These are phyloP conservation scores for Drosophila pectinifera DNA, from an alignment of 1,140 invertebrate genomes.

Conservation along the genomic window DNA sequence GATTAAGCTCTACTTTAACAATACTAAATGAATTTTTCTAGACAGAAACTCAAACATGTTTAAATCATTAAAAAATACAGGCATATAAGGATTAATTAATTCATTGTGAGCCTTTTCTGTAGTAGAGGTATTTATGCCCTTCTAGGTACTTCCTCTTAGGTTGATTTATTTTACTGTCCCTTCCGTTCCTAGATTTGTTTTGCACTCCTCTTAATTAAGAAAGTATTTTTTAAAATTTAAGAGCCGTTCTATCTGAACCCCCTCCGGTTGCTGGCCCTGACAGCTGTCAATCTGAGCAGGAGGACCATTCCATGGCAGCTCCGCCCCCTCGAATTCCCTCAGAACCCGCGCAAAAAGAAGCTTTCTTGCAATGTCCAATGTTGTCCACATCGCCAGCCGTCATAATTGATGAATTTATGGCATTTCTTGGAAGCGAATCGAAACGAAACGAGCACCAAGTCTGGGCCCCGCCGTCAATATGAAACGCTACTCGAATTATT, in stretches of 20 bases:
- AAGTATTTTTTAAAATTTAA: conserved; percentile 38
- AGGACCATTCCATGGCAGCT: conserved; percentile 13
- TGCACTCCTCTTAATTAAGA: conserved; percentile 23
- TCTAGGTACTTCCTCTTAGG: not conserved
- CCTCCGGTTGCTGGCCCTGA: conserved; percentile 25
- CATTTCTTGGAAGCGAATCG: conserved; percentile 65
- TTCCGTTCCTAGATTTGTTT: not conserved
- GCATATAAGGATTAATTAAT: too few relatives aligned
- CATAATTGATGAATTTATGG: conserved; percentile 83
- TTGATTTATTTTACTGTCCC: conserved; percentile 13
- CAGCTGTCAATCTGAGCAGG: conserved; percentile 65
- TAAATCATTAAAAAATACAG: too few relatives aligned
- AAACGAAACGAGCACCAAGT: conserved; percentile 38
- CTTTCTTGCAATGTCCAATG: conserved; percentile 32
- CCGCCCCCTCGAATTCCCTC: conserved; percentile 5
- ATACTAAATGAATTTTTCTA: too few relatives aligned
- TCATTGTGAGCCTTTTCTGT: not conserved
- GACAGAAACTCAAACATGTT: too few relatives aligned
- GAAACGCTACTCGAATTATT: conserved; percentile 57
- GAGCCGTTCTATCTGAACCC: conserved; percentile 1
- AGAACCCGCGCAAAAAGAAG: not conserved
- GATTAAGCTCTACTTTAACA: too few relatives aligned
- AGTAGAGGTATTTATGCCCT: not conserved
- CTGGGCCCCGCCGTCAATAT: conserved; percentile 40
- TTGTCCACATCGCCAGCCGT: conserved; percentile 67